Evolutionary conservation across 2,888 invertebrate species (phyloP).

Genomic region (Scelioninae gen. 1): DNA sequence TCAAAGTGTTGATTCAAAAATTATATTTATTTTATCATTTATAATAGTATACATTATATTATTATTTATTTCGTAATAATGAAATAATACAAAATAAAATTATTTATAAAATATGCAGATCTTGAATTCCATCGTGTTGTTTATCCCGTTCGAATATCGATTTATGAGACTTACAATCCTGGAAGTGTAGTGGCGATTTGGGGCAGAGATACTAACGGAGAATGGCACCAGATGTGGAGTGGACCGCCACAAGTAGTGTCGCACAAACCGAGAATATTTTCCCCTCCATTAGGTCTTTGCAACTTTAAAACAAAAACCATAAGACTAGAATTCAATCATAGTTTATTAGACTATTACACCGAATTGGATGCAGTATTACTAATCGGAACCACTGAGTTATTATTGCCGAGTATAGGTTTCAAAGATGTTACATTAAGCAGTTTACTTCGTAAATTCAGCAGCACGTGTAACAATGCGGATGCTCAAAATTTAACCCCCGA

Average conservation of each 20-base stretch:
- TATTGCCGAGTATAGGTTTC: constrained; percentile 77
- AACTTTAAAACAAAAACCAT: constrained; percentile 85
- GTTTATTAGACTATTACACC: constrained; percentile 92
- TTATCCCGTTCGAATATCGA: constrained; percentile 88
- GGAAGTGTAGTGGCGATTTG: constrained; percentile 93
- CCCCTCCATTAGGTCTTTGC: constrained; percentile 86
- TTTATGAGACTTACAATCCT: constrained; percentile 94
- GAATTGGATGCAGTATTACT: constrained; percentile 94
- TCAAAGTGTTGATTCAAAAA: neutral
- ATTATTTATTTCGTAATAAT: too few relatives aligned
- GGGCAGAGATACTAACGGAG: constrained; percentile 86
- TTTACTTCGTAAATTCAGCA: constrained; percentile 77
- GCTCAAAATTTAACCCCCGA: constrained; percentile 81
- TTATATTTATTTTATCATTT: too few relatives aligned
- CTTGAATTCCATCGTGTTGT: constrained; percentile 88
- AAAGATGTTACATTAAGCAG: constrained; percentile 78
- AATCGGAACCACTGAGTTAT: constrained; percentile 87
- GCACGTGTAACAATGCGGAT: constrained; percentile 75
- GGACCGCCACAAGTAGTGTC: constrained; percentile 88
- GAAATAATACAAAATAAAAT: too few relatives aligned
- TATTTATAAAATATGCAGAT: too few relatives aligned
- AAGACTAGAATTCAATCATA: constrained; percentile 94
- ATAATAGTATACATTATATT: too few relatives aligned
- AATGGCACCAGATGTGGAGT: constrained; percentile 92
- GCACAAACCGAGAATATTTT: constrained; percentile 89